phyloP scores from a whole-genome alignment of 2,888 invertebrate genomes.

The Drosophila crucigera region DNA sequence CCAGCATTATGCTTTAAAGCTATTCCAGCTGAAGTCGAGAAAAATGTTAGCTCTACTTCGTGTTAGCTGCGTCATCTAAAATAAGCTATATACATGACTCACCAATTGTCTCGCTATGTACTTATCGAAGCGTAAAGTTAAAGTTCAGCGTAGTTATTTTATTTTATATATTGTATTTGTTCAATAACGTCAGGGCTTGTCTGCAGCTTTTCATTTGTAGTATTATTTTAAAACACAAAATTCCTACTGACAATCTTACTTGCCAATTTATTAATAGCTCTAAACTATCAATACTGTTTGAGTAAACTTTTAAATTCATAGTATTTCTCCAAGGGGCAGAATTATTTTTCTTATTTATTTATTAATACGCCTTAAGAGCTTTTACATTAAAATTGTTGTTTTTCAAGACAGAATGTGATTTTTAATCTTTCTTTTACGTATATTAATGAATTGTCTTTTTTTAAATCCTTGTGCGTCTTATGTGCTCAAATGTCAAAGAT shows the following conservation, averaged over 20 bases:
- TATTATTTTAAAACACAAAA: background rate
- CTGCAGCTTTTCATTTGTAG: background rate
- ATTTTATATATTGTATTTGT: background rate
- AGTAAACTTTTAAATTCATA: too few relatives aligned
- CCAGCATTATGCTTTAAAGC: background rate
- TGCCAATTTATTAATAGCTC: background rate
- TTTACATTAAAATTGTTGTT: too few relatives aligned
- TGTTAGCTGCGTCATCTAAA: background rate
- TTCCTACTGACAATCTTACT: background rate
- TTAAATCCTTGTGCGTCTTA: background rate
- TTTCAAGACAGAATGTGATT: background rate
- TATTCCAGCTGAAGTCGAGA: background rate
- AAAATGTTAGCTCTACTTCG: constrained; percentile 1
- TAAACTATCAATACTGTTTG: too few relatives aligned
- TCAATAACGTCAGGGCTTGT: background rate
- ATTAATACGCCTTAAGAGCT: too few relatives aligned
- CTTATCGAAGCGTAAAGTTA: background rate
- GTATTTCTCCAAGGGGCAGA: too few relatives aligned
- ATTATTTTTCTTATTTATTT: too few relatives aligned
- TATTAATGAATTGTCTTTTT: background rate
- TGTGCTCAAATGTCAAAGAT: background rate
- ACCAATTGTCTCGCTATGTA: background rate
- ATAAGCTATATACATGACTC: background rate
- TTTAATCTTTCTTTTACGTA: background rate
- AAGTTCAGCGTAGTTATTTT: background rate